phyloP scores from a whole-genome alignment of 2,113 vertebrate genomes.

The Peucedramus taeniatus region DNA sequence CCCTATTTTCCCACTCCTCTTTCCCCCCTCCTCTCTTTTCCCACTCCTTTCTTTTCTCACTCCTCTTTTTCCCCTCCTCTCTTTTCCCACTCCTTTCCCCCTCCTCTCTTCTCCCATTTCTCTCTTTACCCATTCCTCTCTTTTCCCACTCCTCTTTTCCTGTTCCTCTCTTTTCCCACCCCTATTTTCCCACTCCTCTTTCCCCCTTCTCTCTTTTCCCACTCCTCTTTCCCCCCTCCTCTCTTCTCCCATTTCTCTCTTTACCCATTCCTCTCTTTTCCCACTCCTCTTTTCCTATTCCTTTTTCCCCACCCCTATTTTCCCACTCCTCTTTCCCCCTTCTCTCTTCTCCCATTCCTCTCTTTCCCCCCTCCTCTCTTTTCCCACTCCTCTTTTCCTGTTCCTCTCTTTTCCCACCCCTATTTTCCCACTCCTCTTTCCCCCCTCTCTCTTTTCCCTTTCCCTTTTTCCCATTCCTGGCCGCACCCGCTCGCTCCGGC shows the following conservation, averaged over 20 bases:
- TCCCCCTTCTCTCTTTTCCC: no score
- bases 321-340: neutral
- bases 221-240: no score
- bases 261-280: no score
- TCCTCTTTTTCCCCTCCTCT: neutral
- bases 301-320: no score
- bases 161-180: neutral
- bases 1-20: neutral
- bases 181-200: neutral
- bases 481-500: fast-evolving
- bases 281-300: neutral
- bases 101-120: neutral
- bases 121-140: neutral
- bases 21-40: neutral
- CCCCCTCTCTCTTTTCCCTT: neutral
- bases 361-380: neutral
- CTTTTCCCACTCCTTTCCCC: neutral
- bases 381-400: neutral
- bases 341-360: no score
- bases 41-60: no score
- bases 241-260: no score
- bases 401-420: no score
- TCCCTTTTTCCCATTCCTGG: neutral
- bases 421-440: no score
- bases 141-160: no score